These are phyloP conservation scores for Passer domesticus DNA, from an alignment of 2,113 vertebrate genomes.

Conservation along the genomic window DNA sequence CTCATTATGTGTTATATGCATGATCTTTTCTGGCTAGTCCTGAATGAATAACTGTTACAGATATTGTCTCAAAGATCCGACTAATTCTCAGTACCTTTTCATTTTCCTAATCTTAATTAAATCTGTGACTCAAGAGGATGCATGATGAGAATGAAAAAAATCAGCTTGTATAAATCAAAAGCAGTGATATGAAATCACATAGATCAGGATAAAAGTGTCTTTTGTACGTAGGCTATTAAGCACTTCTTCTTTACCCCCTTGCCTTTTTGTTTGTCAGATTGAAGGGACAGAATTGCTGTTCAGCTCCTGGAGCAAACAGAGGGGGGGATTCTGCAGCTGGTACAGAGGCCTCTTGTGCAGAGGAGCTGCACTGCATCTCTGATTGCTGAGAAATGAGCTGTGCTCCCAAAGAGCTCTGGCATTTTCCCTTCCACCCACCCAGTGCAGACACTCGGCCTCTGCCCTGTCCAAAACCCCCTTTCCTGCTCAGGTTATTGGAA, in stretches of 20 bases:
- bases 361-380: neutral
- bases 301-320: constrained; percentile 18
- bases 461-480: fast-evolving
- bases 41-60: constrained; percentile 32
- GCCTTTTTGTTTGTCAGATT: neutral
- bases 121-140: constrained; percentile 51
- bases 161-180: constrained; percentile 26
- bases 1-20: neutral
- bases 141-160: constrained; percentile 7
- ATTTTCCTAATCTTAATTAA: constrained; percentile 74
- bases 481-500: neutral
- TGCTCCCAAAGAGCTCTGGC: neutral
- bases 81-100: constrained; percentile 32
- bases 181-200: constrained; percentile 35
- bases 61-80: constrained; percentile 30
- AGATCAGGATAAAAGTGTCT: neutral
- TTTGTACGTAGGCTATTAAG: neutral
- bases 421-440: fast-evolving
- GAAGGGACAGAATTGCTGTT: neutral
- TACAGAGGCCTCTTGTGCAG: constrained; percentile 39
- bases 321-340: neutral
- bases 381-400: neutral
- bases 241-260: neutral
- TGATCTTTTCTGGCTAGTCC: neutral
- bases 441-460: neutral